phyloP scores from a whole-genome alignment of 2,113 vertebrate species.

The Phainopepla nitens region DNA sequence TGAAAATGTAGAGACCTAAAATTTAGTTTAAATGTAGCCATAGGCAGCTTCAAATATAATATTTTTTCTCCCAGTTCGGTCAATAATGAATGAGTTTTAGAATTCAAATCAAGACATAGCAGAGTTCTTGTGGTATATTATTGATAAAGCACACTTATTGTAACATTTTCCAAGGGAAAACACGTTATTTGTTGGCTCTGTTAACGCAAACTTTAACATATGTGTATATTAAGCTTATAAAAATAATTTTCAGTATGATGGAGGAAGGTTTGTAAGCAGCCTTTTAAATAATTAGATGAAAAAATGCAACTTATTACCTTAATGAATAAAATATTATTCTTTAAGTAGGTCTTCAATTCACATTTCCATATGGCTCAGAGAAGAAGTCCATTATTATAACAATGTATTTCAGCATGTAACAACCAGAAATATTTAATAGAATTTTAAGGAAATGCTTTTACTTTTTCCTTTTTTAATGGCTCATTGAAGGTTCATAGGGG shows the following conservation, averaged over 20 bases:
- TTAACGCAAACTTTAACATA: slow-evolving; percentile 49
- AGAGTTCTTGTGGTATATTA: slow-evolving; percentile 66
- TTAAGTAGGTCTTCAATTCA: not conserved
- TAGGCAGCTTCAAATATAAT: slow-evolving; percentile 49
- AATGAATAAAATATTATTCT: not conserved
- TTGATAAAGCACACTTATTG: slow-evolving; percentile 66
- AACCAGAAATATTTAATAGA: not conserved
- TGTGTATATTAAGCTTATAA: slow-evolving; percentile 35
- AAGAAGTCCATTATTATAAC: not conserved
- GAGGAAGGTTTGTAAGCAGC: not conserved
- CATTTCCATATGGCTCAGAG: not conserved
- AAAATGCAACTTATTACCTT: not conserved
- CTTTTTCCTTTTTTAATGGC: not conserved
- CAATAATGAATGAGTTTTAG: slow-evolving; percentile 75
- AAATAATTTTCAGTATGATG: not conserved
- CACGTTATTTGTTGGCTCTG: slow-evolving; percentile 56
- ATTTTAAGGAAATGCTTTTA: not conserved
- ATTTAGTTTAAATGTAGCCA: slow-evolving; percentile 21
- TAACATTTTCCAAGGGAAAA: slow-evolving; percentile 65
- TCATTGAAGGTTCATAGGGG: not conserved
- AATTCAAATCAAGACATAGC: slow-evolving; percentile 65
- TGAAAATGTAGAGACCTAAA: slow-evolving; percentile 18
- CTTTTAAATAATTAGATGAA: slow-evolving; percentile 22
- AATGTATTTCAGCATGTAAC: not conserved
- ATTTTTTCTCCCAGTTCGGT: slow-evolving; percentile 26